These are phyloP conservation scores for Gymnothorax javanicus DNA, from an alignment of 2,797 vertebrate species.

Conservation along the genomic window DNA sequence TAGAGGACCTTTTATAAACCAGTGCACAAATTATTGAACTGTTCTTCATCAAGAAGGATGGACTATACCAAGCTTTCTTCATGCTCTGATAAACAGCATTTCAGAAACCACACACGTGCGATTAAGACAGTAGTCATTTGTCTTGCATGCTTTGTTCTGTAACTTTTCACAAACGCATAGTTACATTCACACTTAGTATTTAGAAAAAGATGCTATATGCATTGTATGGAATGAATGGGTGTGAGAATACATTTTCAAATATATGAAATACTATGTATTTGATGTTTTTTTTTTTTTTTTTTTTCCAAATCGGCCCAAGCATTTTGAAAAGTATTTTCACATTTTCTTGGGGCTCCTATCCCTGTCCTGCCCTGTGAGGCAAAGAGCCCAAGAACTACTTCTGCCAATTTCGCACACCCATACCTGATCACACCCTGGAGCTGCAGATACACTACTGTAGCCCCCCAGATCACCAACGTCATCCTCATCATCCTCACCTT, in stretches of 20 bases:
- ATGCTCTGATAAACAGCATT: slow-evolving; percentile 52
- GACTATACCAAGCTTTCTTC: slow-evolving; percentile 46
- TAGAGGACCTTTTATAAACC: neutral
- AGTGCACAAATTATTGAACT: slow-evolving; percentile 6
- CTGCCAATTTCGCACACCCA: too few species aligned
- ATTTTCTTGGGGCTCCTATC: neutral
- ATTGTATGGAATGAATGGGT: too few species aligned
- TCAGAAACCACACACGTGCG: slow-evolving; percentile 49
- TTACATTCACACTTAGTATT: neutral
- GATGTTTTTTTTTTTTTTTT: neutral
- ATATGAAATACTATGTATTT: neutral
- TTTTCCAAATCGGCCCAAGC: neutral
- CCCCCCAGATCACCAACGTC: too few species aligned
- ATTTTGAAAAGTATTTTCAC: neutral
- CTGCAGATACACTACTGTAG: too few species aligned
- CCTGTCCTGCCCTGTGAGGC: neutral
- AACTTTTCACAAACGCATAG: slow-evolving; percentile 6
- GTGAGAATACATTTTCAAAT: neutral
- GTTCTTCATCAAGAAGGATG: slow-evolving; percentile 51
- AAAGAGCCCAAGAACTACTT: too few species aligned
- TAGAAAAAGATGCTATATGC: neutral
- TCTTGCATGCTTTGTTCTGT: slow-evolving; percentile 52
- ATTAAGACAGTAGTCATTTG: slow-evolving; percentile 55
- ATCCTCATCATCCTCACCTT: too few species aligned
- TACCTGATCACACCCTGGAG: too few species aligned